Evolutionary conservation across 2,113 vertebrate genomes (phyloP), one percentile per base, ranked within the genome.

Genomic region (Spea bombifrons): DNA sequence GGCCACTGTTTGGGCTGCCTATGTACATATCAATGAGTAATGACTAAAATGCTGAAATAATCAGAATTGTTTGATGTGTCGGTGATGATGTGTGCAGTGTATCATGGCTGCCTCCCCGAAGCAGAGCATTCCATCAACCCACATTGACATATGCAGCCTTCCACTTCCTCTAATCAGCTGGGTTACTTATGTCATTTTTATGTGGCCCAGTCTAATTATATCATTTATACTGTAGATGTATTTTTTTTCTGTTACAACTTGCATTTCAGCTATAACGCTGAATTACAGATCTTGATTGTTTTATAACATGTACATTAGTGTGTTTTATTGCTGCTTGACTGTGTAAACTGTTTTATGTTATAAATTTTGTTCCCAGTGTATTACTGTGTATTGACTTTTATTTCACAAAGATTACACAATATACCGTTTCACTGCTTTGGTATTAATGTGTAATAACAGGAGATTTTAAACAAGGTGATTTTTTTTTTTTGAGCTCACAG

Each of bases 311-410:
- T 59, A 59, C 55, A 59, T 13, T 13, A 5, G 15, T 59, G 2
- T 53, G 55, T 12, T 13, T 59, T 59, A 30, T 30, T 30, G 30
- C 30, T 59, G 55, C 55, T 59, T 13, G 55, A 59, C 55, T 59
- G 10, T 59, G 55, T 59, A 47, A 8, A 3, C 63, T 8, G 8
- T 53, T 81, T 68, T 76, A 17, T 59, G 13, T 13, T 73, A 50
- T 81, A 83, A 80, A 48, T 45, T 3, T 81, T 46, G 6, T 75
- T 75, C n/a, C 15, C 61, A 76, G 43, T 67, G 68, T 79, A 68
- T 7, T 52, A 7, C 6, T 52, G 50, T 52, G 50, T 52, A 52
- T 6, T 52, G 50, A 52, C 9, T 52, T 52, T 6, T 52, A 7
- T 52, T 52, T 52, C 9, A 6, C 50, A 52, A 52, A 30, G 30